phyloP scores from a whole-genome alignment of 30 jellyfish, hydroid and myxozoan genomes.

The Mastigias papua region DNA sequence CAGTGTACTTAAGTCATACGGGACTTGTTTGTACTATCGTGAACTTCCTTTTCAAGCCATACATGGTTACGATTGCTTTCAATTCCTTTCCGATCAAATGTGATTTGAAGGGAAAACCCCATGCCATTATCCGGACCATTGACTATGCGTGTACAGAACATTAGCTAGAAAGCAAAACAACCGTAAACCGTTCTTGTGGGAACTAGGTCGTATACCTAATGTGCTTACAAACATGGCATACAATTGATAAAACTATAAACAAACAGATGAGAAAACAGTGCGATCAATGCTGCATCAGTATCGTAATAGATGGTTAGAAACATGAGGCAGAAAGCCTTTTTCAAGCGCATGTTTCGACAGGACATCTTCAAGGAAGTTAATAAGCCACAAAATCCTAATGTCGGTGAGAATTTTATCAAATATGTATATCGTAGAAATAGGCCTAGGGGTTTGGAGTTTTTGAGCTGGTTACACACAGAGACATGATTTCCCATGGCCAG shows the following conservation, averaged over 20 bases:
- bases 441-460: too few relatives aligned
- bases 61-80: not conserved
- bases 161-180: not conserved
- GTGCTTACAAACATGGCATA: not conserved
- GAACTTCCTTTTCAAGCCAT: not conserved
- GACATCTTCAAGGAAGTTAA: slow-evolving; percentile 57
- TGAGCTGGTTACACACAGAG: too few relatives aligned
- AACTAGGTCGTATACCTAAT: not conserved
- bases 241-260: not conserved
- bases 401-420: not conserved
- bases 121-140: slow-evolving; percentile 17
- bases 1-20: not conserved
- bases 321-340: slow-evolving; percentile 57
- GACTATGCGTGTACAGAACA: not conserved
- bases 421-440: not conserved
- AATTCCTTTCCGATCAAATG: not conserved
- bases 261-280: not conserved
- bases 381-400: slow-evolving; percentile 7
- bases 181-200: not conserved
- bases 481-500: too few relatives aligned
- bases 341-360: slow-evolving; percentile 43
- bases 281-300: not conserved
- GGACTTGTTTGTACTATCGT: not conserved
- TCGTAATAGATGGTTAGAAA: not conserved
- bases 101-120: slow-evolving; percentile 9